These are phyloP conservation scores for Equus przewalskii DNA, from an alignment of 2,113 vertebrate species.

Conservation along the genomic window DNA sequence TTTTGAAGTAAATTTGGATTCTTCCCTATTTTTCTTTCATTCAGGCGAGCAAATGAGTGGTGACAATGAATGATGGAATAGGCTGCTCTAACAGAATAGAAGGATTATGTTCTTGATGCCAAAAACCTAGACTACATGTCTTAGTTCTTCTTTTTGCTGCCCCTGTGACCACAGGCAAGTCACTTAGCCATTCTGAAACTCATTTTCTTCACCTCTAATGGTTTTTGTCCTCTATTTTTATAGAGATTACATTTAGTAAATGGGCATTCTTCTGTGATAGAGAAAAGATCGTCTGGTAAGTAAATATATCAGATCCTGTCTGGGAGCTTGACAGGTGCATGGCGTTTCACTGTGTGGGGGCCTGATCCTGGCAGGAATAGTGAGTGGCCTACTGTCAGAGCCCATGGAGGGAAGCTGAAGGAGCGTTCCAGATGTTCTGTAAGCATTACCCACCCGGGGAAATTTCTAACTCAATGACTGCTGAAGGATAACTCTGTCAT, in stretches of 20 bases:
- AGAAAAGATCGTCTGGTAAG: neutral
- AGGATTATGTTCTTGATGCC: neutral
- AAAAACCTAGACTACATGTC: neutral
- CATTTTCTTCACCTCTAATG: neutral
- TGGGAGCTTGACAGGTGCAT: neutral
- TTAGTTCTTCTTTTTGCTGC: neutral
- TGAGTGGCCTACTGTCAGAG: constrained; percentile 5
- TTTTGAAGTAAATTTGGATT: neutral
- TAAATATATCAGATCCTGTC: neutral
- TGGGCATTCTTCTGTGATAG: neutral
- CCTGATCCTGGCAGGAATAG: constrained; percentile 3
- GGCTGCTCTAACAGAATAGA: neutral
- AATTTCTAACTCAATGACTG: neutral
- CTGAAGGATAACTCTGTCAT: neutral
- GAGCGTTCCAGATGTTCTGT: constrained; percentile 33
- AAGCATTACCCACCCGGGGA: neutral
- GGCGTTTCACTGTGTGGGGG: neutral
- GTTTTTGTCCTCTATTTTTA: neutral
- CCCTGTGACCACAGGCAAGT: neutral
- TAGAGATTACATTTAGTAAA: neutral
- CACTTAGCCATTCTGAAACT: neutral
- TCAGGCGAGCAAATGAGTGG: neutral
- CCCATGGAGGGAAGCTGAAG: neutral
- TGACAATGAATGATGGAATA: rapidly evolving
- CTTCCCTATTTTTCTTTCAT: constrained; percentile 2